A percentile compares a stretch with the other conserved stretches of the same genome.
Conservation (phyloP, 92 coral and sea anemone species). For the Galaxea fascicularis region DNA sequence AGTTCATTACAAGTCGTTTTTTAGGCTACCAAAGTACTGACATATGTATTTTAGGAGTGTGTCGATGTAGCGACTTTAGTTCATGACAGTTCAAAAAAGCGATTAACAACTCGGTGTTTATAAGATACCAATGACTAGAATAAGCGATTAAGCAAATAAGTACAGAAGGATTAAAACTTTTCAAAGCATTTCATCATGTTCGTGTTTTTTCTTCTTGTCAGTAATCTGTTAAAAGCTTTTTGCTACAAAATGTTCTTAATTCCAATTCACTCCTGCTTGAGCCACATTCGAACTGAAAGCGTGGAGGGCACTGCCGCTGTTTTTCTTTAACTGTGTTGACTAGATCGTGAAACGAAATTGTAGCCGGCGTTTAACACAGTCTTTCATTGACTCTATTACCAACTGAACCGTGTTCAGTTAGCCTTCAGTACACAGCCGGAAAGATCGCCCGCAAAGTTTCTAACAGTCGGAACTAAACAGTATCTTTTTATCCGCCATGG, state of each 20-base stretch:
- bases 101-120: slow-evolving; percentile 18
- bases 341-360: neutral
- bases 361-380: neutral
- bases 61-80: neutral
- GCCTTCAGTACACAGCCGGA: neutral
- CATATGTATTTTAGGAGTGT: neutral
- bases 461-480: slow-evolving; percentile 9
- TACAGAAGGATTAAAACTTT: slow-evolving; percentile 4
- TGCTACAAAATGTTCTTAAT: slow-evolving; percentile 26
- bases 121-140: slow-evolving; percentile 10
- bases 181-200: neutral
- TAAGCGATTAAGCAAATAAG: slow-evolving; percentile 13
- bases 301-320: neutral
- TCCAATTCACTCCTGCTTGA: slow-evolving; percentile 6
- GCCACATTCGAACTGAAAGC: slow-evolving; percentile 14
- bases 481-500: neutral
- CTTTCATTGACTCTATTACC: neutral
- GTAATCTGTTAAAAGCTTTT: slow-evolving; percentile 45
- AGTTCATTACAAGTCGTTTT: neutral
- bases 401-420: neutral
- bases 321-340: neutral
- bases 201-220: neutral
- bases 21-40: neutral
- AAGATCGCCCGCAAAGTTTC: slow-evolving; percentile 10
- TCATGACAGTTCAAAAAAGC: slow-evolving; percentile 8